phyloP scores from a whole-genome alignment of 2,113 vertebrate species.

The Eolophus roseicapilla region DNA sequence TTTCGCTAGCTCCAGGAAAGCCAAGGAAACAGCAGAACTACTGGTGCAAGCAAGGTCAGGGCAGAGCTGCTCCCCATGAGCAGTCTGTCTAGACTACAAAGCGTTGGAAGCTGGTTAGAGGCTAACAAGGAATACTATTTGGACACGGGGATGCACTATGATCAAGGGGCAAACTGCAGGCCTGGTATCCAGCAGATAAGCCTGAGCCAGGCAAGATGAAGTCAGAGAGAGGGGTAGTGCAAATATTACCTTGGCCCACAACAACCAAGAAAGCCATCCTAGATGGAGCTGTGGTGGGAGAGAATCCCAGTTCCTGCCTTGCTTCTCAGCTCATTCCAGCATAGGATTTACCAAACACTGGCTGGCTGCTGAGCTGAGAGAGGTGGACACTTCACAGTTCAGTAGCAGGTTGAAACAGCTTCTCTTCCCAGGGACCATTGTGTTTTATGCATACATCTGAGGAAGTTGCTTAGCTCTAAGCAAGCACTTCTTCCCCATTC shows the following conservation, averaged over 20 bases:
- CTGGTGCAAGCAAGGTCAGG: neutral
- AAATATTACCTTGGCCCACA: neutral
- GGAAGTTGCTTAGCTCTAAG: neutral
- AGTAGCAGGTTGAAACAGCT: neutral
- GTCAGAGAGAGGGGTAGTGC: accelerated
- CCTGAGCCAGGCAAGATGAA: neutral
- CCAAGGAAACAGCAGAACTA: neutral
- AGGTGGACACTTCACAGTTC: neutral
- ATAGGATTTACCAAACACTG: neutral
- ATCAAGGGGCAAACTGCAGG: neutral
- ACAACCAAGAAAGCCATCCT: neutral
- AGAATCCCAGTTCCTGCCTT: neutral
- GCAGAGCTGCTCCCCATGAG: neutral
- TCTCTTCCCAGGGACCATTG: neutral
- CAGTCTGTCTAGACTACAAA: neutral
- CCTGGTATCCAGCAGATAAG: neutral
- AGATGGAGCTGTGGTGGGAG: neutral
- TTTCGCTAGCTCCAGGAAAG: neutral
- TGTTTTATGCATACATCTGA: accelerated
- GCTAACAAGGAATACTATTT: neutral
- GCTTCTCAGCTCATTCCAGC: neutral
- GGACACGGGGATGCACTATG: accelerated
- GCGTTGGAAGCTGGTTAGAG: accelerated
- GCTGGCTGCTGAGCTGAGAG: neutral
- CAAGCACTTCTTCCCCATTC: neutral